These are phyloP conservation scores for Neotoxoptera formosana DNA, from an alignment of 1,140 invertebrate genomes.

Conservation along the genomic window DNA sequence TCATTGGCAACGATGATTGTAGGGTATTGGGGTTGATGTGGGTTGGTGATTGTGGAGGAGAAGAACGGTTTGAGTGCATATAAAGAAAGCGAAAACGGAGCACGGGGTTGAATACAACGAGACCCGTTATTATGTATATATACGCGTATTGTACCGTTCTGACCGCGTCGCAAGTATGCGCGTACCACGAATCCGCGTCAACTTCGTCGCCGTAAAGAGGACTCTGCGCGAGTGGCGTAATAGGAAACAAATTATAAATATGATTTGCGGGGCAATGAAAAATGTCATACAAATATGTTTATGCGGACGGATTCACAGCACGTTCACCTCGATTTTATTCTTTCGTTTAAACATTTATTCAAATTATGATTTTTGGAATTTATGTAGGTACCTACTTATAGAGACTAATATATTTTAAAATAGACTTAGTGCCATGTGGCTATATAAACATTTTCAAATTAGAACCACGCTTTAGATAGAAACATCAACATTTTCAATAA, in stretches of 20 bases:
- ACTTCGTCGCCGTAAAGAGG: neutral
- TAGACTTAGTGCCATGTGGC: too few relatives aligned
- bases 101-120: neutral
- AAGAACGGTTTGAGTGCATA: constrained; percentile 7
- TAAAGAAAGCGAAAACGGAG: neutral
- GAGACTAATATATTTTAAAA: too few relatives aligned
- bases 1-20: constrained; percentile 31
- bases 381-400: neutral
- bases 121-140: neutral
- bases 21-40: neutral
- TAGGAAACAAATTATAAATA: neutral
- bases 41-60: neutral
- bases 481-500: neutral
- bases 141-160: neutral
- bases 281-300: neutral
- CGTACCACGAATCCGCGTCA: neutral
- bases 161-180: neutral
- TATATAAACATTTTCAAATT: neutral
- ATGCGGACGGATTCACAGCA: neutral
- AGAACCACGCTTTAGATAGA: neutral
- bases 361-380: neutral
- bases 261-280: neutral
- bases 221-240: neutral
- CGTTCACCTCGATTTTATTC: neutral
- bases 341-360: neutral